phyloP scores from a whole-genome alignment of 2,888 invertebrate species.

The Heliothis peltigera region DNA sequence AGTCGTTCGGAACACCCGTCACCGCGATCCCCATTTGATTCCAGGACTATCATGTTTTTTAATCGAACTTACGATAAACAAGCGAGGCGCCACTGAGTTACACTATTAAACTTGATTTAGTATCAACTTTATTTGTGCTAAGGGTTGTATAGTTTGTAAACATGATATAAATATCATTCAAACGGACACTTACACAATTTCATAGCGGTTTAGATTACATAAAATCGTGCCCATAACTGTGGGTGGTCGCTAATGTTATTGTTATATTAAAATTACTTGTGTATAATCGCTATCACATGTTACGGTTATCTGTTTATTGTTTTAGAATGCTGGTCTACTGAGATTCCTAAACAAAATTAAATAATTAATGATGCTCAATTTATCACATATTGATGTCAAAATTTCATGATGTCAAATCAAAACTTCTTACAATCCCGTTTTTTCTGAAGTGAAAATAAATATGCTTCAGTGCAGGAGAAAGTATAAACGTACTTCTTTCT shows the following conservation, averaged over 20 bases:
- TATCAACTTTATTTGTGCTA: conserved; percentile 19
- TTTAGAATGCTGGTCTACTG: conserved; percentile 20
- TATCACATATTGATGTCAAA: neutral
- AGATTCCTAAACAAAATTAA: conserved; percentile 4
- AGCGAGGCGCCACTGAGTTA: conserved; percentile 46
- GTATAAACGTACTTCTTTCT: neutral
- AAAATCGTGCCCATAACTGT: neutral
- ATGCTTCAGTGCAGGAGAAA: neutral
- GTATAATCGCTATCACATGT: conserved; percentile 11
- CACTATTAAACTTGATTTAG: conserved; percentile 37
- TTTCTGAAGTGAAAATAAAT: neutral
- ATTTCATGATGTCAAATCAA: neutral
- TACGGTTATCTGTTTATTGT: conserved; percentile 29
- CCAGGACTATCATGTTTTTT: conserved; percentile 65
- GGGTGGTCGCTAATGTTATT: conserved; percentile 34
- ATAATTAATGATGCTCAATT: conserved; percentile 2
- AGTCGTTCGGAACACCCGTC: conserved; percentile 79
- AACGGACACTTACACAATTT: conserved; percentile 3
- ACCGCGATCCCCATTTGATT: conserved; percentile 61
- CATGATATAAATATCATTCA: conserved; percentile 4
- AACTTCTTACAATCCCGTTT: too few relatives aligned
- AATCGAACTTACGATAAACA: conserved; percentile 43
- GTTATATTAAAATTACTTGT: conserved; percentile 7
- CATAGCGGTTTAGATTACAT: conserved; percentile 4
- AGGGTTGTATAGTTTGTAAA: conserved; percentile 13